Percentiles rank a stretch among this genome's conserved stretches.
Conservation (phyloP, 2,888 invertebrate species). For the Papilio elwesi region DNA sequence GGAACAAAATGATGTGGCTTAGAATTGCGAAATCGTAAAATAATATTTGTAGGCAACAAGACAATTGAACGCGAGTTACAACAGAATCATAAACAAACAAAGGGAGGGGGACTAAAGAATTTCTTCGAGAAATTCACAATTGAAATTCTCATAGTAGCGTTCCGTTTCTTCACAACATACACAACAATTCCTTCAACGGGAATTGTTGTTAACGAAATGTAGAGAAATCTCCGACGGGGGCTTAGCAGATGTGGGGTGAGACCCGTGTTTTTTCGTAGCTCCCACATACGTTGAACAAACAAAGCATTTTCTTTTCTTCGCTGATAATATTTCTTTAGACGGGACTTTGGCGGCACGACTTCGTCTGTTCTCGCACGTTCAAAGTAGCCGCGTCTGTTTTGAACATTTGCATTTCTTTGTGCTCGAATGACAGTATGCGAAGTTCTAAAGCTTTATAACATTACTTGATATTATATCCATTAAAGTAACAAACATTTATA, state of each 20-base stretch:
- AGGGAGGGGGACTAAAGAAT: conserved; percentile 5
- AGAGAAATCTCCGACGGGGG: conserved; percentile 16
- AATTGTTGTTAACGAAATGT: conserved; percentile 26
- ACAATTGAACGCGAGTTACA: neutral
- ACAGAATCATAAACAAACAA: conserved; percentile 23
- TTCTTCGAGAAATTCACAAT: conserved; percentile 26
- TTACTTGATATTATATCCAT: neutral
- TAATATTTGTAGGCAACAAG: neutral
- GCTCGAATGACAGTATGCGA: neutral
- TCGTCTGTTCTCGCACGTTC: conserved; percentile 17
- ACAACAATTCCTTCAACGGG: conserved; percentile 27
- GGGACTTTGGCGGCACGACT: conserved; percentile 10
- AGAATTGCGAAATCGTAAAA: neutral
- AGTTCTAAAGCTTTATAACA: conserved; percentile 11
- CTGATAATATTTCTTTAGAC: conserved; percentile 37
- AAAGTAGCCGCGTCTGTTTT: conserved; percentile 1
- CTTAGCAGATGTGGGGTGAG: conserved; percentile 1
- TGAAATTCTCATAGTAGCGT: conserved; percentile 20
- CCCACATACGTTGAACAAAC: conserved; percentile 10
- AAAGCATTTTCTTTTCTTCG: conserved; percentile 30
- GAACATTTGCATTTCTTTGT: conserved; percentile 29
- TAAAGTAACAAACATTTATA: too few species aligned
- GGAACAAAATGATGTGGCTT: too few species aligned
- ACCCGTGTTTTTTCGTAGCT: conserved; percentile 10
- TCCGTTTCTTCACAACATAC: neutral